These are phyloP conservation scores for Magallana gigas DNA, from an alignment of 1,140 invertebrate species.

Conservation along the genomic window DNA sequence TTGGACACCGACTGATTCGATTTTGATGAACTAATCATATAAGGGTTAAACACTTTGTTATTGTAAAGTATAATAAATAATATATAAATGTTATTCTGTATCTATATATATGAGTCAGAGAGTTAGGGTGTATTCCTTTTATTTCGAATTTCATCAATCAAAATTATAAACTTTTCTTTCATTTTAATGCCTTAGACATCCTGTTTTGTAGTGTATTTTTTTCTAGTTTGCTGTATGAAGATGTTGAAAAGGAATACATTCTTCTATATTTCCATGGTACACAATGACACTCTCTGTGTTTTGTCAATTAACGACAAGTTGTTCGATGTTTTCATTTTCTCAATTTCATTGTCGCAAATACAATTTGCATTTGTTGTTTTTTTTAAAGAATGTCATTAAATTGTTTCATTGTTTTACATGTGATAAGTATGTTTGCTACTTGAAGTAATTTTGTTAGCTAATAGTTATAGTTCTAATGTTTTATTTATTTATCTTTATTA, in stretches of 20 bases:
- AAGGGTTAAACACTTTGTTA: neutral
- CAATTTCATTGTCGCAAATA: slow-evolving; percentile 28
- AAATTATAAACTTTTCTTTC: neutral
- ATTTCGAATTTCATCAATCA: slow-evolving; percentile 13
- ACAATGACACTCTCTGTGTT: neutral
- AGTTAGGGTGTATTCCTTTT: slow-evolving; percentile 33
- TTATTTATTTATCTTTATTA: neutral
- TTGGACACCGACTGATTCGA: slow-evolving; percentile 13
- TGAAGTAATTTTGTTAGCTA: slow-evolving; percentile 30
- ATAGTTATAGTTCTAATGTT: slow-evolving; percentile 30
- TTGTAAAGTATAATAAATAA: slow-evolving; percentile 4
- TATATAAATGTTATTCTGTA: neutral
- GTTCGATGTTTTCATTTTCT: slow-evolving; percentile 11
- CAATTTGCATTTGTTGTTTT: slow-evolving; percentile 37
- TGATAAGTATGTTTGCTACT: slow-evolving; percentile 34
- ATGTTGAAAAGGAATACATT: slow-evolving; percentile 1
- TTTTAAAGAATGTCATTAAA: neutral
- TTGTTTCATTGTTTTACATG: slow-evolving; percentile 28
- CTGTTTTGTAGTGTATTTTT: slow-evolving; percentile 25
- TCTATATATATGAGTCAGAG: neutral
- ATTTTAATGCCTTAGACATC: slow-evolving; percentile 11
- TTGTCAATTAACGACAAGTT: neutral
- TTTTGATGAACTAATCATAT: neutral
- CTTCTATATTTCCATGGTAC: neutral
- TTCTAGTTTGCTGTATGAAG: slow-evolving; percentile 14